Conservation (phyloP, 2,888 invertebrate genomes). For the Clanis bilineata region DNA sequence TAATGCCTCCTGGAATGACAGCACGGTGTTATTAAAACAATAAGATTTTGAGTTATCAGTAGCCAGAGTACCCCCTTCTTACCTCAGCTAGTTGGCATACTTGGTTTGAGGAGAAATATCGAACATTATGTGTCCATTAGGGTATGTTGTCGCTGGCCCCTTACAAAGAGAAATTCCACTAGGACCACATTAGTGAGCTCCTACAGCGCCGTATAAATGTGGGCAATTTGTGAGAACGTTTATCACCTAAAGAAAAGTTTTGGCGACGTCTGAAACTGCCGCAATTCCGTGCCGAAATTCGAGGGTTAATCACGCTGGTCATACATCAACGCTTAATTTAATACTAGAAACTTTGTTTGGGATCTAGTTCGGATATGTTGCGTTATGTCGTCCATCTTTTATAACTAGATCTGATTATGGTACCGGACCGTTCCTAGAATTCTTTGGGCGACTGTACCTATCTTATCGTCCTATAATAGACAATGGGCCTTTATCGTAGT, state of each 20-base stretch:
- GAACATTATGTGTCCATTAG: no score
- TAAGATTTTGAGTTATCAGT: no score
- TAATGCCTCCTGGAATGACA: no score
- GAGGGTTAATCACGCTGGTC: constrained; percentile 69
- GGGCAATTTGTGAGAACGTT: constrained; percentile 76
- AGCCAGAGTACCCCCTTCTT: no score
- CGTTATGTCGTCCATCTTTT: not conserved
- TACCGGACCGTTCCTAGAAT: not conserved
- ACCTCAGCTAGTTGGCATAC: no score
- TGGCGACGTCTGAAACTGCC: constrained; percentile 69
- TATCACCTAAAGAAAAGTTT: constrained; percentile 80
- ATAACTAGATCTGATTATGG: not conserved
- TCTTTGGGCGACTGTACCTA: not conserved
- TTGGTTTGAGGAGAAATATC: no score
- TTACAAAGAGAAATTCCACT: constrained; percentile 50
- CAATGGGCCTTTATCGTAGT: no score
- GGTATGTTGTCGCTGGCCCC: no score
- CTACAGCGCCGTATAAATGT: constrained; percentile 70
- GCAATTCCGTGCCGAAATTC: constrained; percentile 67
- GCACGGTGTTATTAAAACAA: no score
- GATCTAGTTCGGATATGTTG: constrained; percentile 40
- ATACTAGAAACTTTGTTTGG: constrained; percentile 60
- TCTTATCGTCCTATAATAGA: no score
- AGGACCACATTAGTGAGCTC: constrained; percentile 65
- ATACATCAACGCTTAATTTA: constrained; percentile 70